These are phyloP conservation scores for Esox lucius DNA, from an alignment of 2,797 vertebrate genomes.

Conservation along the genomic window DNA sequence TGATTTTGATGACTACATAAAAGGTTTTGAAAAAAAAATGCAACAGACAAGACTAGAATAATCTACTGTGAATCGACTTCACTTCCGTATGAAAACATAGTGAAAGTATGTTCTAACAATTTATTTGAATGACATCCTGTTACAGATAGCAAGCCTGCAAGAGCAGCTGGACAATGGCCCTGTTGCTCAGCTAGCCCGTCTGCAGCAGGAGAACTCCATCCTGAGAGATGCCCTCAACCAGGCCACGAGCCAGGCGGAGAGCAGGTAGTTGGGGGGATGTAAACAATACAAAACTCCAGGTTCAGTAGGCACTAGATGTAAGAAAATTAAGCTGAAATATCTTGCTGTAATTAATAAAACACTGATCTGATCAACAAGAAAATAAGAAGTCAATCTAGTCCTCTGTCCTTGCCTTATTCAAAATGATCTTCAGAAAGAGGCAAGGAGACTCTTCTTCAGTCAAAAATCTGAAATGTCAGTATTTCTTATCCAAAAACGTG, in stretches of 20 bases:
- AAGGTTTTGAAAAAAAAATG: background rate
- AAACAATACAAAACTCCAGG: background rate
- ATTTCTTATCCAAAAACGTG: too few relatives aligned
- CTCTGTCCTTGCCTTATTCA: background rate
- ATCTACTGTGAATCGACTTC: background rate
- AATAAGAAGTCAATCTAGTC: too few relatives aligned
- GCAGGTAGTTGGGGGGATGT: slow-evolving; percentile 76
- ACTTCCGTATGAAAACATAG: too few relatives aligned
- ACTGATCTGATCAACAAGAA: background rate
- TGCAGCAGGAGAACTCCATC: slow-evolving; percentile 91
- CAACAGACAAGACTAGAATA: background rate
- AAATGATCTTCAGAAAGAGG: background rate
- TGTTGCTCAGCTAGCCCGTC: slow-evolving; percentile 82
- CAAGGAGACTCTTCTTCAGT: background rate
- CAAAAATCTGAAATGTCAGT: too few relatives aligned
- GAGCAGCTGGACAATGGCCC: slow-evolving; percentile 88
- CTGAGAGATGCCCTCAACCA: slow-evolving; percentile 88
- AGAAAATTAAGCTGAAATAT: background rate
- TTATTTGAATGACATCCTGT: background rate
- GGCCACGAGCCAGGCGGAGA: slow-evolving; percentile 86
- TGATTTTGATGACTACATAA: background rate
- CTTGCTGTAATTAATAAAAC: background rate
- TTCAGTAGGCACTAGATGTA: background rate
- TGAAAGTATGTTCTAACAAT: background rate
- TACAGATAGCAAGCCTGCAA: slow-evolving; percentile 82